Evolutionary conservation across 2,113 vertebrate genomes (phyloP), one percentile per base, ranked within the genome.

Genomic region (Limanda limanda): DNA sequence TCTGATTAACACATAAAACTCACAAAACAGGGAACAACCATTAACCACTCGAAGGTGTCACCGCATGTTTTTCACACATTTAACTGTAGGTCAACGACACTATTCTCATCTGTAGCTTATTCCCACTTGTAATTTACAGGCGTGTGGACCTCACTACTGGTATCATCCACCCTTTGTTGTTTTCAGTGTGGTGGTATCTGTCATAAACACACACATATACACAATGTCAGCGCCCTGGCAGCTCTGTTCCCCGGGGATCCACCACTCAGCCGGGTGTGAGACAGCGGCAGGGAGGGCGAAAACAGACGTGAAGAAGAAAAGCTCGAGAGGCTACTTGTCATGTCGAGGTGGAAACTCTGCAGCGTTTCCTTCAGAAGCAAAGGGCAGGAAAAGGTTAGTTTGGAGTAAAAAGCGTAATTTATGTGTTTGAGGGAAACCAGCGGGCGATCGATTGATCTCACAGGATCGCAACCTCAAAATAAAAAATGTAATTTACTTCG

Each of bases 311-410:
- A 58, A 31, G 62, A 56, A 17, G 51, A 72, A 74, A 83, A 75
- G 74, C 90, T 86, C 69, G 18, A 61, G 86, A 78, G 88, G 81
- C 35, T 15, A 56, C 85, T 74, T 37, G 72, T 87, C 86, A 87
- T 76, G 86, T 82, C 79, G 82, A 66, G 54, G 57, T 45, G 66
- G 52, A 35, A 81, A 45, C 71, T 62, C 45, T 11, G 56, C 59
- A 63, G 45, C 71, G 70, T 74, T 45, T 61, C 57, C 74, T 48
- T 60, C 17, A 58, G 71, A 78, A 77, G 58, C 3, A 23, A 15
- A 60, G 66, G 71, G 59, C 60, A 64, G 27, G 58, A 17, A 80
- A 47, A 84, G 71, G 81, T 61, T 12, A 35, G 25, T 4, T 17
- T n/a, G 47, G 47, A 51, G 17, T 6, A 17, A 51, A 18, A 18